Evolutionary conservation across 2,888 invertebrate species (phyloP), one percentile per base, ranked within the genome.

Genomic region (Alcis repandata): DNA sequence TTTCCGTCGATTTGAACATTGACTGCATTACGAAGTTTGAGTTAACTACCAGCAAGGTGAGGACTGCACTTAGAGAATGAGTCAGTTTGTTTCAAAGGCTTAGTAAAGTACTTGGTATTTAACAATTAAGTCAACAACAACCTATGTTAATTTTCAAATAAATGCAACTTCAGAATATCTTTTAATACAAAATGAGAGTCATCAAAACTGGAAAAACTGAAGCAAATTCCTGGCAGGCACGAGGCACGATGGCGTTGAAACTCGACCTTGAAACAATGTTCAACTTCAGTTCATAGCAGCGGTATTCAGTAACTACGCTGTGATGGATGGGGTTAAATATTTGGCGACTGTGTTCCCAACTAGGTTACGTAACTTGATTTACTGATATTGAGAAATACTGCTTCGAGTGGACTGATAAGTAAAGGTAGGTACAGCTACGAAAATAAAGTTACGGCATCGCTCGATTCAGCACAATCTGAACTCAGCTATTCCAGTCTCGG

Each of bases 401-500:
- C 17, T 38, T 11, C 11, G 13, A 33, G n/a, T 32, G 13, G 17
- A 13, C 22, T 27, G 13, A 10, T 4, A 32, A 49, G 41, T 54
- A 41, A 54, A 33, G n/a, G n/a, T n/a, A n/a, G 53, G 60, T 49
- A 61, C 19, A 38, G 15, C 15, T 38, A 49, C 52, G 41, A 43
- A 61, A 59, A 58, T 66, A 63, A 63, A 58, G 49, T 40, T 41
- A 43, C 7, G 33, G 49, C 49, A 45, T 32, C 52, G 52, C 58
- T 40, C 54, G 53, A 70, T 59, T 33, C 40, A 40, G 51, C 27
- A 40, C 51, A 68, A 63, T 60, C 60, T 56, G 58, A 59, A 60
- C 67, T 67, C 64, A 72, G 70, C 77, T 81, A 81, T 83, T 86
- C 79, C 72, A 77, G 77, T 72, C 73, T 72, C 69, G 71, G 79